Evolutionary conservation across 2,888 invertebrate species (phyloP).

Genomic region (Cetonia aurata): DNA sequence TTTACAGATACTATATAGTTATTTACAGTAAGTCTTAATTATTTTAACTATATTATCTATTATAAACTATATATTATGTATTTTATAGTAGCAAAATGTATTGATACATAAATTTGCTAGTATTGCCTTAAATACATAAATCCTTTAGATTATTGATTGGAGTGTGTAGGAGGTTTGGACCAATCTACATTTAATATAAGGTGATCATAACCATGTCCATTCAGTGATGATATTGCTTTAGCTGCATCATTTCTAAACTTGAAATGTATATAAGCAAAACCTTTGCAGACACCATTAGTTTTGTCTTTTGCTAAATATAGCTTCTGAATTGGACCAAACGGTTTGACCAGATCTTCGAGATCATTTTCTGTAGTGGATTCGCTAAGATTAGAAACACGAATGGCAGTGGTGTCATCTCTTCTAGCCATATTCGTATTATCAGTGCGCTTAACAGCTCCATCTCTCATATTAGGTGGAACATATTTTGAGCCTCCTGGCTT

Average conservation of each 20-base stretch:
- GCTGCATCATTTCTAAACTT: conserved; percentile 92
- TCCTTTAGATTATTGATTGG: conserved; percentile 17
- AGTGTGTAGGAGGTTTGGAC: conserved; percentile 82
- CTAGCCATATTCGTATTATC: conserved; percentile 76
- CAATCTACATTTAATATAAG: conserved; percentile 98
- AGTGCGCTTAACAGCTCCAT: conserved; percentile 81
- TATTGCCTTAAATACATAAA: no score
- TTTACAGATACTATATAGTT: no score
- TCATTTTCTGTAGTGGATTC: conserved; percentile 96
- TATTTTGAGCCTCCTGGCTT: conserved; percentile 76
- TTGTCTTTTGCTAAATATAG: conserved; percentile 97
- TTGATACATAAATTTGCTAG: no score
- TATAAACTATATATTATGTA: no score
- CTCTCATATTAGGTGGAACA: conserved; percentile 90
- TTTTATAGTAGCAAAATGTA: no score
- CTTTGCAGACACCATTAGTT: conserved; percentile 88
- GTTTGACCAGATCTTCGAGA: conserved; percentile 94
- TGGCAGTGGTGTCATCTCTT: conserved; percentile 89
- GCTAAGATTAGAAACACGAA: conserved; percentile 96
- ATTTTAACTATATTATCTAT: no score
- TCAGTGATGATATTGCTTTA: conserved; percentile 88
- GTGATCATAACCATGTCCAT: conserved; percentile 97
- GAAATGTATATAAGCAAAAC: conserved; percentile 98
- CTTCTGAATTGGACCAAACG: conserved; percentile 93
- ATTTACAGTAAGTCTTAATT: no score